Base-by-base conservation (phyloP, 2,113 vertebrate species). In the Dicerorhinus sumatrensis region DNA sequence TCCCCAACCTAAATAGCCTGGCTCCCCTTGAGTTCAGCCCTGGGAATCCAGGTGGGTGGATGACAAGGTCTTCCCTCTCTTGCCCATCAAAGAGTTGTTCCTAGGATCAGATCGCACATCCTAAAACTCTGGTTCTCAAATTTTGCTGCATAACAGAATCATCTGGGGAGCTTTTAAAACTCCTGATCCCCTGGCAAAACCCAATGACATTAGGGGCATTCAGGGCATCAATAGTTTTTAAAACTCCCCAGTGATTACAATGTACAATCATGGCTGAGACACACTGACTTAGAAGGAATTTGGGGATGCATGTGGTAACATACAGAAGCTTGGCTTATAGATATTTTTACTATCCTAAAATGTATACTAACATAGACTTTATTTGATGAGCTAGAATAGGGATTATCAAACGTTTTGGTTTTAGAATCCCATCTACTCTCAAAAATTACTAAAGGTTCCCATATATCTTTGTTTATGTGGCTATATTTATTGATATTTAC, bases 1-100 rank as follows among this genome's bases (percentile, higher is more conserved):
- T 33, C 33, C 20, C 7, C 2, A 8, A 2, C 63, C 46, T 27
- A 2, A 21, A 33, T 8, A 21, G 29, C 1, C 17, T n/a, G 5
- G 58, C 9, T 84, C 16, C 4, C 3, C 29, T 27, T 51, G 54
- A 65, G 21, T 9, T 65, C 25, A 54, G 33, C 0, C 14, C 42
- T 0, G 6, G 23, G 56, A 39, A 13, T 12, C 29, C 39, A 14
- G 8, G 13, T 12, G 54, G 46, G 10, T 21, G 7, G 11, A 21
- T 5, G 33, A 70, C 1, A 0, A 3, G 18, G 29, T 70, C 56
- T 91, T 89, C 2, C 27, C 2, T 70, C 14, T 33, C 25, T 21
- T 72, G 16, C 17, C 20, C 25, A 11, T 9, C 18, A 6, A 17
- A 75, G 20, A 62, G 21, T 36, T 33, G 17, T 18, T 51, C 46